Evolutionary conservation across 2,113 vertebrate genomes (phyloP).

Genomic region (Sinocyclocheilus grahami): DNA sequence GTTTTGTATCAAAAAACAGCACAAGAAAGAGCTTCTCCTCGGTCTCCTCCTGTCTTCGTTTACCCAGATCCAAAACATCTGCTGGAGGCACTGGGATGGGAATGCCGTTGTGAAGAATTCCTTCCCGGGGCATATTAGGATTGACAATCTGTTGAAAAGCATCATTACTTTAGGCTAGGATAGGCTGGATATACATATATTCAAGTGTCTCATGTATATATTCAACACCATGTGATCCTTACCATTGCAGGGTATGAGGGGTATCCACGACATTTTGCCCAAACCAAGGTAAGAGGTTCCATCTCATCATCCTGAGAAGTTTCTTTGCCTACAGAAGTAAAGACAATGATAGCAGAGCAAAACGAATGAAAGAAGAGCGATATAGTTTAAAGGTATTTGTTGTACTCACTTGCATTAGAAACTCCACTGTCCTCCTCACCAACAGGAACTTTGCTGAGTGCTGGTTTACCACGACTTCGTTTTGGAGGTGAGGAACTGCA

Average conservation of each 20-base stretch:
- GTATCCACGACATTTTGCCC: slow-evolving; percentile 98
- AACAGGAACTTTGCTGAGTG: slow-evolving; percentile 85
- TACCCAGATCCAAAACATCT: slow-evolving; percentile 92
- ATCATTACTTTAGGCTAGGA: not conserved
- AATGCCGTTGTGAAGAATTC: slow-evolving; percentile 95
- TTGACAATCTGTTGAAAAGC: slow-evolving; percentile 85
- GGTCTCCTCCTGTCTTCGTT: slow-evolving; percentile 84
- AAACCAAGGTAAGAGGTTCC: slow-evolving; percentile 92
- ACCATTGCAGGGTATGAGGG: slow-evolving; percentile 98
- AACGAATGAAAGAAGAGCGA: not conserved
- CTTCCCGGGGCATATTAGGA: slow-evolving; percentile 94
- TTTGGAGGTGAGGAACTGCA: slow-evolving; percentile 84
- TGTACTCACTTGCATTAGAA: slow-evolving; percentile 81
- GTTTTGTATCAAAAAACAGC: slow-evolving; percentile 98
- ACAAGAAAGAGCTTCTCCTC: slow-evolving; percentile 92
- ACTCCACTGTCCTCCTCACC: slow-evolving; percentile 84
- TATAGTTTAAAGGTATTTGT: not conserved
- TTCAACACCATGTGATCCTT: slow-evolving; percentile 62
- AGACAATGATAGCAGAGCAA: slow-evolving; percentile 33
- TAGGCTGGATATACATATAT: not conserved
- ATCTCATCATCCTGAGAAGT: slow-evolving; percentile 85
- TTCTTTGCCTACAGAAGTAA: slow-evolving; percentile 76
- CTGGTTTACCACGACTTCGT: slow-evolving; percentile 91
- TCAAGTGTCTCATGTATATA: not conserved
- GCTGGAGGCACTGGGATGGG: slow-evolving; percentile 94